These are phyloP conservation scores for Anas bahamensis DNA, from an alignment of 2,797 vertebrate species.

Conservation along the genomic window DNA sequence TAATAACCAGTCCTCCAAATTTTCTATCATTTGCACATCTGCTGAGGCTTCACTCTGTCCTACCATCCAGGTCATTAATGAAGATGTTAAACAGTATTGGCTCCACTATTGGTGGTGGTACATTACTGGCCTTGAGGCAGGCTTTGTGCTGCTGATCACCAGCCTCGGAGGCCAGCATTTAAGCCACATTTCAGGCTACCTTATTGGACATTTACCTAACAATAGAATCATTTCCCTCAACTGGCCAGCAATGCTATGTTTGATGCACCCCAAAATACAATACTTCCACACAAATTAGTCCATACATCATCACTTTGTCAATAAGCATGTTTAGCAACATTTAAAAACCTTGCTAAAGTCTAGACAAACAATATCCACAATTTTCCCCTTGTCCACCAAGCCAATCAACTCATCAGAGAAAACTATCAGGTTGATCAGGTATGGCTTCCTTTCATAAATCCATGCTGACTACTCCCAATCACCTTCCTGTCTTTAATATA, in stretches of 20 bases:
- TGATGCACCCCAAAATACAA: background rate
- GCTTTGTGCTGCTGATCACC: background rate
- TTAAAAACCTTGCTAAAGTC: background rate
- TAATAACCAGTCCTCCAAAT: background rate
- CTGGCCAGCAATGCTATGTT: background rate
- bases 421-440: background rate
- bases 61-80: background rate
- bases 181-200: background rate
- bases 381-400: background rate
- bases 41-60: background rate
- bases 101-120: background rate
- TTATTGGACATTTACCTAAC: background rate
- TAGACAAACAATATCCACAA: background rate
- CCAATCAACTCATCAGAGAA: background rate
- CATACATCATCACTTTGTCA: background rate
- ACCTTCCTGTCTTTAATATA: background rate
- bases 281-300: background rate
- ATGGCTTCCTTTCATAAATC: background rate
- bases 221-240: no score
- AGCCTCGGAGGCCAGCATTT: background rate
- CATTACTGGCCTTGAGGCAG: accelerated
- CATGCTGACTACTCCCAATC: background rate
- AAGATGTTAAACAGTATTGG: background rate
- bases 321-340: background rate
- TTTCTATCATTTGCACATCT: background rate